Evolutionary conservation across 2,113 vertebrate species (phyloP), one percentile per base, ranked within the genome.

Genomic region (Dipodomys merriami): DNA sequence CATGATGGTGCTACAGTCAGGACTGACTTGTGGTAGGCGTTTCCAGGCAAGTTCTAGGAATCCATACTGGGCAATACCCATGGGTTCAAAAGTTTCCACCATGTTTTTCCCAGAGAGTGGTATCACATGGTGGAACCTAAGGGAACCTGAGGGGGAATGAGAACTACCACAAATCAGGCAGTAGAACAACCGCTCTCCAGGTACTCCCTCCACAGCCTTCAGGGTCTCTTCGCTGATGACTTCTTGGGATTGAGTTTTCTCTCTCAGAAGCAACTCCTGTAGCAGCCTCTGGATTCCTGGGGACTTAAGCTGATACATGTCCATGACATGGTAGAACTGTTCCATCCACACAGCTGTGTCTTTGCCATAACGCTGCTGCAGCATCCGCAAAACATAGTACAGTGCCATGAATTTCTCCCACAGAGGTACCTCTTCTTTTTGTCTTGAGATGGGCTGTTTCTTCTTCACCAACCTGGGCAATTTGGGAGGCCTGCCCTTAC

Each of bases 31-130:
- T 2, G 95, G 88, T 20, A 93, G 60, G 29, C 84, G 92, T 92
- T 95, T 95, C 97, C 96, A 97, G 65, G 94, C 94, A 60, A 97
- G 86, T 74, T 86, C 91, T 85, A 96, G 30, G 67, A 95, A 87
- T 12, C 97, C 97, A 72, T 93, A 96, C 2, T 12, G 83, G n/a
- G 96, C 76, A 6, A 89, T 46, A 1, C 95, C 96, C 35, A 60
- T n/a, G n/a, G 73, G 33, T 64, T 79, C 65, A 46, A 88, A 3
- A 67, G 83, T 53, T 35, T 94, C 81, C 22, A 97, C 95, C 0
- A n/a, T 96, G 71, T 96, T 96, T 57, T 93, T 72, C 68, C 79
- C 94, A 86, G 90, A 71, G 64, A 97, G 91, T 1, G 93, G 91
- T 30, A 96, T 1, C 74, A 96, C 78, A 10, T 71, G 0, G 29